Percentiles rank a stretch among this genome's conserved stretches.
Conservation (phyloP, 2,888 invertebrate genomes). For the Drosophila meridiana region DNA sequence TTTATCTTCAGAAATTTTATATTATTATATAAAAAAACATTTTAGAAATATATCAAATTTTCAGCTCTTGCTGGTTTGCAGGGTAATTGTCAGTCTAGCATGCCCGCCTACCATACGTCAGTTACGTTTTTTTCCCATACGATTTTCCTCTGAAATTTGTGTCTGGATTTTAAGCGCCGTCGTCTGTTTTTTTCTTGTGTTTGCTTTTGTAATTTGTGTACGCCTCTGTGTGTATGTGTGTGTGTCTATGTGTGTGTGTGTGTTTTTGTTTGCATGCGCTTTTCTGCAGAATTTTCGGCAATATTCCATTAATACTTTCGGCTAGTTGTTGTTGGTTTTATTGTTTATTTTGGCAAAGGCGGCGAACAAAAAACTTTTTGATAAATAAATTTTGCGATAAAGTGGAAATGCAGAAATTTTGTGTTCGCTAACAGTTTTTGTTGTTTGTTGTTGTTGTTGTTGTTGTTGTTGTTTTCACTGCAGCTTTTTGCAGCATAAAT, state of each 20-base stretch:
- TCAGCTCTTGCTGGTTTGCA: background rate
- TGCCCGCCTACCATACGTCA: background rate
- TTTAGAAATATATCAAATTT: background rate
- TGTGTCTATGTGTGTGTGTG: conserved; percentile 28
- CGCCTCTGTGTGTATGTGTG: conserved; percentile 26
- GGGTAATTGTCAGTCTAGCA: background rate
- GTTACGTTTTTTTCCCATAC: background rate
- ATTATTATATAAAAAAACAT: background rate
- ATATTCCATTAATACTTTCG: conserved; percentile 77
- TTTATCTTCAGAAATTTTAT: too few species aligned
- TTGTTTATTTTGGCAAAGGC: conserved; percentile 65
- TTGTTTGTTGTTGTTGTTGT: conserved; percentile 9
- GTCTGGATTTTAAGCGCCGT: conserved; percentile 66
- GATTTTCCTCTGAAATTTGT: conserved; percentile 59
- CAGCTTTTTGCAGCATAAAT: conserved; percentile 64
- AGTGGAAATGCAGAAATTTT: conserved; percentile 68
- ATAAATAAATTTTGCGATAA: conserved; percentile 74
- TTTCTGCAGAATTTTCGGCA: conserved; percentile 78
- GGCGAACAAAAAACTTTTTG: conserved; percentile 51
- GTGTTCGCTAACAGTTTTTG: conserved; percentile 3
- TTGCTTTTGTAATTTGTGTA: conserved; percentile 63
- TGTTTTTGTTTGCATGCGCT: conserved; percentile 66
- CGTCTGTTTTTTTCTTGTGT: conserved; percentile 52
- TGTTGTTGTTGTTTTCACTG: conserved; percentile 20
- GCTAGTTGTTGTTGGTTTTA: conserved; percentile 14